Evolutionary conservation across 2,797 vertebrate genomes (phyloP).

Genomic region (Sebastes oblongus): DNA sequence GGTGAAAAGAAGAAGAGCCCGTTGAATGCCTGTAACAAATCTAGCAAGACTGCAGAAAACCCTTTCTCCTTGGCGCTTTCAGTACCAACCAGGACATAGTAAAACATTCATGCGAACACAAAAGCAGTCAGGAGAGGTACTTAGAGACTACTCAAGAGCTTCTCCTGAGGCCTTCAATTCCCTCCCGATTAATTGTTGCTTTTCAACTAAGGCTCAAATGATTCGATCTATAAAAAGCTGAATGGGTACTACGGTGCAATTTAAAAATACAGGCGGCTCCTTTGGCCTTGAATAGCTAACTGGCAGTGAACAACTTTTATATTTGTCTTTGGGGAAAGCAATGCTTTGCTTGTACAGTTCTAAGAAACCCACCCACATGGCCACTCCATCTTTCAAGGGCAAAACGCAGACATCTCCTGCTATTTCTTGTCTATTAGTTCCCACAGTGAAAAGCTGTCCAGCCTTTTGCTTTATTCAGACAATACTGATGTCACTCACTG

Average conservation of each 20-base stretch:
- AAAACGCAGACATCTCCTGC: neutral
- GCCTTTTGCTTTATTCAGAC: neutral
- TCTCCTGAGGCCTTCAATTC: constrained; percentile 24
- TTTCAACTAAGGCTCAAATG: constrained; percentile 44
- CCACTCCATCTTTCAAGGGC: neutral
- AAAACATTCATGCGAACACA: constrained; percentile 36
- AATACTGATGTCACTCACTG: neutral
- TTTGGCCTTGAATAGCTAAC: constrained; percentile 12
- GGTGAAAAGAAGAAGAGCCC: constrained; percentile 3
- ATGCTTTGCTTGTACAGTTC: constrained; percentile 12
- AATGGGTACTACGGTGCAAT: constrained; percentile 3
- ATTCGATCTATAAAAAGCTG: constrained; percentile 37
- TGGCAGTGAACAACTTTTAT: constrained; percentile 4
- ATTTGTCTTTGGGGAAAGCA: neutral
- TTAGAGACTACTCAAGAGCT: constrained; percentile 23
- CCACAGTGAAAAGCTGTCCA: neutral
- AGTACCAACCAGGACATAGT: neutral
- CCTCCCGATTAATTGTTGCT: constrained; percentile 43
- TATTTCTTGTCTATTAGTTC: neutral
- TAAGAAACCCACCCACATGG: constrained; percentile 18
- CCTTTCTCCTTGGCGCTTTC: neutral
- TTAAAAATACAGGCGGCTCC: constrained; percentile 9
- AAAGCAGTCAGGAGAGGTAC: constrained; percentile 19
- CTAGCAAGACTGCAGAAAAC: constrained; percentile 18
- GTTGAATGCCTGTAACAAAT: constrained; percentile 42